Evolutionary conservation across 1,140 invertebrate species (phyloP).

Genomic region (Brachionus sp.): DNA sequence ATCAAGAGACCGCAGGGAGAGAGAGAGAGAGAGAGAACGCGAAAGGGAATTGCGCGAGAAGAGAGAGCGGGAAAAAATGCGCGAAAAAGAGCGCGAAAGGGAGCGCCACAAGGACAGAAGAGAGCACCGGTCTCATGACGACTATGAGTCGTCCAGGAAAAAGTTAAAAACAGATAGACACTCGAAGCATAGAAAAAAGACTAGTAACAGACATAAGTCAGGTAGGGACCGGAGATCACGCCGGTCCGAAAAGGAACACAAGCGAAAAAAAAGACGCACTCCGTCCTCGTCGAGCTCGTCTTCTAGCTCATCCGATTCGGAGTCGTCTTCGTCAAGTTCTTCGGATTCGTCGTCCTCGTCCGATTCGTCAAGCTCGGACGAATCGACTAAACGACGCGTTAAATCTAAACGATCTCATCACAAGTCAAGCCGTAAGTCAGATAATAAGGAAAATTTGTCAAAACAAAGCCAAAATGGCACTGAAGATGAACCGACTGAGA

Average conservation of each 20-base stretch:
- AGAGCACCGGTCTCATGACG: background rate
- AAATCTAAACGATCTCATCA: background rate
- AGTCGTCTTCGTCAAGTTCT: background rate
- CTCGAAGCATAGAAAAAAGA: background rate
- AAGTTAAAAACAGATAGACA: background rate
- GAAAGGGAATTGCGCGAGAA: background rate
- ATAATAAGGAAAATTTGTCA: constrained; percentile 14
- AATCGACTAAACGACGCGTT: background rate
- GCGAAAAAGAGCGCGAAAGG: background rate
- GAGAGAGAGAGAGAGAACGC: background rate
- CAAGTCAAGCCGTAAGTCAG: background rate
- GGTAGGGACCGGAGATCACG: background rate
- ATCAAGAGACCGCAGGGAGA: background rate
- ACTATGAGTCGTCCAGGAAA: constrained; percentile 1
- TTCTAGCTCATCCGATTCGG: background rate
- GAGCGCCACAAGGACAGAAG: background rate
- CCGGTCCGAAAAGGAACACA: background rate
- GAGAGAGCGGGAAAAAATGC: background rate
- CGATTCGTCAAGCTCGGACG: background rate
- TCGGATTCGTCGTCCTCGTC: background rate
- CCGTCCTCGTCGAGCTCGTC: background rate
- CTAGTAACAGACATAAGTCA: background rate
- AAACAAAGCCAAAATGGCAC: constrained; percentile 3
- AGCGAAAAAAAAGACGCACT: background rate
- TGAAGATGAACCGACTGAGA: background rate